Conservation (phyloP, 2,113 vertebrate genomes). For the Heterochromis multidens region DNA sequence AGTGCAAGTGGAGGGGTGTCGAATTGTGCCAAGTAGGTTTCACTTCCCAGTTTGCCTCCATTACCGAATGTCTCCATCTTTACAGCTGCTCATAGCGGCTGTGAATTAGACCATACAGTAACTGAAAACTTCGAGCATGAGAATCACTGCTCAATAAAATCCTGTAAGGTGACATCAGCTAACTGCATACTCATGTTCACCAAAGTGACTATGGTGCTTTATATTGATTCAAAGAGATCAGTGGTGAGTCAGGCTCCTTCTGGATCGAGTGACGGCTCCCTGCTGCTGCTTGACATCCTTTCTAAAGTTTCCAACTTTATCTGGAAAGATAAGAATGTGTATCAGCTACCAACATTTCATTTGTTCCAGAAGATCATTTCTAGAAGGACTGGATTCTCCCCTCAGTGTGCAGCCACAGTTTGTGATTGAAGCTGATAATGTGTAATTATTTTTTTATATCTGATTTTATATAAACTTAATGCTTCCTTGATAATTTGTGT, state of each 20-base stretch:
- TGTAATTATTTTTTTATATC: neutral
- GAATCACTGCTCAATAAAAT: constrained; percentile 4
- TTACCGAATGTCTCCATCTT: neutral
- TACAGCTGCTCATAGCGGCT: neutral
- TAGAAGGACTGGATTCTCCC: neutral
- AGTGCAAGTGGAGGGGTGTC: constrained; percentile 19
- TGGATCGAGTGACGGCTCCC: neutral
- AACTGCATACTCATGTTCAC: constrained; percentile 1
- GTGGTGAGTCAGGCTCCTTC: neutral
- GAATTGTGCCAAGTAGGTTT: constrained; percentile 23
- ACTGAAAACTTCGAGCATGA: neutral
- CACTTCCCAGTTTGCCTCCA: constrained; percentile 28
- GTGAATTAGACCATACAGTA: neutral
- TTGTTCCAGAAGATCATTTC: neutral
- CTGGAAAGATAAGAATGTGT: neutral
- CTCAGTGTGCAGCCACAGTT: neutral
- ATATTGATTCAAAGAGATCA: neutral
- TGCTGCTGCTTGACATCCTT: neutral
- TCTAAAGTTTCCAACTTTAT: neutral
- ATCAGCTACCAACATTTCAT: neutral
- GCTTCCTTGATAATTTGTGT: neutral
- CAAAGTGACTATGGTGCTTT: neutral
- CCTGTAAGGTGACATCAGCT: neutral
- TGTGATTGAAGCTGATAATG: neutral
- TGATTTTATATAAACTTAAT: neutral